phyloP scores from a whole-genome alignment of 30 jellyfish, hydroid and myxozoan genomes.

The Aurelia aurita complex sp. Pacific region DNA sequence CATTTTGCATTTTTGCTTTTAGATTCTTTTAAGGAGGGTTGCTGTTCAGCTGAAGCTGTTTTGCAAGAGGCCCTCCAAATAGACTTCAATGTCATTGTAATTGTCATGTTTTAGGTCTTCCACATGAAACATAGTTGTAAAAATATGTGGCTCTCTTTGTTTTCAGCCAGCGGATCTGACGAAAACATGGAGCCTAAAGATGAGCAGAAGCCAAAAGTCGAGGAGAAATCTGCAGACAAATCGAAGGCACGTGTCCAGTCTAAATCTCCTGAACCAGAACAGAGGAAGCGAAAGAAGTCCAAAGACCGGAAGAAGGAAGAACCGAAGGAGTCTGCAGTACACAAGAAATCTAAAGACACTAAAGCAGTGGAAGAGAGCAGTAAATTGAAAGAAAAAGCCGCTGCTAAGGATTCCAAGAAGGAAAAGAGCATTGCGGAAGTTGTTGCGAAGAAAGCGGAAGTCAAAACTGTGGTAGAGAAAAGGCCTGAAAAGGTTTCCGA shows the following conservation, averaged over 20 bases:
- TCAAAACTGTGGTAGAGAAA: background rate
- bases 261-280: slow-evolving; percentile 16
- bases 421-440: background rate
- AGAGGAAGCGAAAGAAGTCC: slow-evolving; percentile 34
- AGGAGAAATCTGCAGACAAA: background rate
- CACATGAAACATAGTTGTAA: too few species aligned
- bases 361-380: background rate
- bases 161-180: background rate
- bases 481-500: slow-evolving; percentile 9
- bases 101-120: too few species aligned
- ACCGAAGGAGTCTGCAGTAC: background rate
- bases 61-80: too few species aligned
- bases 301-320: slow-evolving; percentile 37
- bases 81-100: too few species aligned
- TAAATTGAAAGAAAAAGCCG: slow-evolving; percentile 10
- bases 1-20: too few species aligned
- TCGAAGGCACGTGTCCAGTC: background rate
- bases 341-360: background rate
- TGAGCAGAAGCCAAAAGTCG: background rate
- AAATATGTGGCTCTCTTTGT: too few species aligned
- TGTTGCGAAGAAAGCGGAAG: background rate
- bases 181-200: background rate
- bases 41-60: too few species aligned
- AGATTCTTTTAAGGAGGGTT: too few species aligned
- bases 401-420: background rate